A percentile compares a stretch with the other conserved stretches of the same genome.
These are phyloP conservation scores for Amyelois transitella DNA, from an alignment of 1,140 invertebrate species.

Conservation along the genomic window DNA sequence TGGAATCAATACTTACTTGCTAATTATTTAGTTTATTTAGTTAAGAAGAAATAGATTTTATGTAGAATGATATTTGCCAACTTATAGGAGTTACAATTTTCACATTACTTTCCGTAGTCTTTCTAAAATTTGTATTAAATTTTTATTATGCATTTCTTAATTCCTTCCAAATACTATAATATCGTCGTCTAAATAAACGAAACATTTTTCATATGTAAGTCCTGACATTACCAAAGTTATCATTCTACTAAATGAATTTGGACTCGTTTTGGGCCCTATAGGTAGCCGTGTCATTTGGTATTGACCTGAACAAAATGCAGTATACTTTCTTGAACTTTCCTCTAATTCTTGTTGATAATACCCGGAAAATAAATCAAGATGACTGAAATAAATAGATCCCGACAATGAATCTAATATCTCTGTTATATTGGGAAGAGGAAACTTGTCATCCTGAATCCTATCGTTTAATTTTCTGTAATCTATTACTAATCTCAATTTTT, in stretches of 20 bases:
- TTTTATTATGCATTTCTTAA: too few species aligned
- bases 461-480: conserved; percentile 21
- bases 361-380: conserved; percentile 15
- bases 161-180: too few species aligned
- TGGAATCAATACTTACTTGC: too few species aligned
- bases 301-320: conserved; percentile 19
- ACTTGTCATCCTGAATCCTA: conserved; percentile 17
- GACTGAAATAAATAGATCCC: conserved; percentile 17
- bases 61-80: too few species aligned
- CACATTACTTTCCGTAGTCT: too few species aligned
- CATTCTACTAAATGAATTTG: conserved; percentile 16
- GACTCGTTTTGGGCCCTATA: conserved; percentile 23
- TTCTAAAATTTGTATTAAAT: too few species aligned
- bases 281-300: conserved; percentile 21
- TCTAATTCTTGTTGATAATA: conserved; percentile 15
- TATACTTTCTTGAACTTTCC: conserved; percentile 13
- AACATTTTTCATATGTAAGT: conserved; percentile 24
- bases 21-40: too few species aligned
- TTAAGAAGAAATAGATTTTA: too few species aligned
- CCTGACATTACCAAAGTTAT: conserved; percentile 21
- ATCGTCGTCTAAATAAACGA: conserved; percentile 59
- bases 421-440: conserved; percentile 15
- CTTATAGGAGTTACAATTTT: too few species aligned
- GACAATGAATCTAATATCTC: conserved; percentile 22
- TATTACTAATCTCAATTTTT: conserved; percentile 18